Conservation (phyloP, 2,797 vertebrate species). For the Clarias pachynema region DNA sequence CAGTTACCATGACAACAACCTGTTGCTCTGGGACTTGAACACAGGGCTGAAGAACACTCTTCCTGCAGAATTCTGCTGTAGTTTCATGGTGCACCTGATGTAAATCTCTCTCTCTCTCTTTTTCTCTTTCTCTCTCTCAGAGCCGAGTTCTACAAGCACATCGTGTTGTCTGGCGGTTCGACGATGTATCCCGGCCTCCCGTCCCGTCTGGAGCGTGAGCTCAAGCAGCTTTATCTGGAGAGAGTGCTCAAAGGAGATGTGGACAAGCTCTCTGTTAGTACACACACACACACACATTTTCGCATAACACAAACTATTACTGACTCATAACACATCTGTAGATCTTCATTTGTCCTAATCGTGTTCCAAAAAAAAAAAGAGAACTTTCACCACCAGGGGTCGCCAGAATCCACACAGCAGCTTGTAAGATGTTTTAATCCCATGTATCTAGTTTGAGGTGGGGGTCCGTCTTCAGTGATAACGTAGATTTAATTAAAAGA, state of each 20-base stretch:
- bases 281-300: not conserved
- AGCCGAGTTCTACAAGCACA: slow-evolving; percentile 98
- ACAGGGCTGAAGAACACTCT: not conserved
- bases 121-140: slow-evolving; percentile 66
- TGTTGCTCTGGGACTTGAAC: not conserved
- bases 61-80: not conserved
- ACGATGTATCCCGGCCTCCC: slow-evolving; percentile 99
- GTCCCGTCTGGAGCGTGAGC: slow-evolving; percentile 93
- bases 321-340: not conserved
- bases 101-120: not conserved
- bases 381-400: slow-evolving; percentile 30
- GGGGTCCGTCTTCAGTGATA: not conserved
- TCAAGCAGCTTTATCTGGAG: slow-evolving; percentile 98
- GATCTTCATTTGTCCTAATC: not conserved
- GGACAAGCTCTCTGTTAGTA: slow-evolving; percentile 94
- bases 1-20: slow-evolving; percentile 27
- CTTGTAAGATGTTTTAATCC: not conserved
- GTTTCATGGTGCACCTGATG: not conserved
- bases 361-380: not conserved
- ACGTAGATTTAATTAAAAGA: not conserved
- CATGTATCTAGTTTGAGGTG: no score
- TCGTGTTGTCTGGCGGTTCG: slow-evolving; percentile 95
- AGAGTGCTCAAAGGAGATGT: slow-evolving; percentile 97
- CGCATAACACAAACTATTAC: not conserved
- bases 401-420: not conserved